A percentile compares a stretch with the other conserved stretches of the same genome.
These are phyloP conservation scores for Cyclura pinguis DNA, from an alignment of 2,797 vertebrate genomes.

Conservation along the genomic window DNA sequence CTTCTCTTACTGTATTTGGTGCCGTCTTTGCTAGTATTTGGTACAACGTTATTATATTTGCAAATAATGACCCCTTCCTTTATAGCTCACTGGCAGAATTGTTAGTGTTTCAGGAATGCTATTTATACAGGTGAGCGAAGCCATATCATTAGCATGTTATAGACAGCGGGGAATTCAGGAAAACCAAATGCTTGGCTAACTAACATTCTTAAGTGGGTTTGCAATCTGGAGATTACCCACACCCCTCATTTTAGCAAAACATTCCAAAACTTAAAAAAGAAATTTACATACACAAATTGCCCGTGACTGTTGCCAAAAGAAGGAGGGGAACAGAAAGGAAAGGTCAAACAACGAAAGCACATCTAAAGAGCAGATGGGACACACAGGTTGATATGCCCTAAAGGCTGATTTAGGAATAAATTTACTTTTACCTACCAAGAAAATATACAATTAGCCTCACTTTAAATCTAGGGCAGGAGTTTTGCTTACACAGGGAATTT, in stretches of 20 bases:
- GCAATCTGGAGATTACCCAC: not conserved
- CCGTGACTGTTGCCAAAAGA: not conserved
- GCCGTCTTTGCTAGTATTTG: too few species aligned
- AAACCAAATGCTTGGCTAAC: not conserved
- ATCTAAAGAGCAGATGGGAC: conserved; percentile 15
- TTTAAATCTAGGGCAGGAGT: not conserved
- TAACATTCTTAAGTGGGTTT: not conserved
- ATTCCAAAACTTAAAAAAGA: not conserved
- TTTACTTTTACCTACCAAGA: not conserved
- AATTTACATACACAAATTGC: conserved; percentile 15
- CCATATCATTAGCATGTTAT: not conserved
- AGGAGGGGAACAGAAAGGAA: not conserved
- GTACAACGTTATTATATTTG: too few species aligned
- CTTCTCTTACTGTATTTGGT: too few species aligned
- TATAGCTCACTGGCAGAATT: too few species aligned
- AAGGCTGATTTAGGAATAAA: not conserved
- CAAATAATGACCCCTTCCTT: too few species aligned
- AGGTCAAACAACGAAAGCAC: not conserved
- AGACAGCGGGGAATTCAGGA: not conserved
- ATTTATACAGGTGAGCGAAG: not conserved
- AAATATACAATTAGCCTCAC: not conserved
- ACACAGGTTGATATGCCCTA: not conserved
- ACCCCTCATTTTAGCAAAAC: not conserved
- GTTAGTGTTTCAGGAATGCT: too few species aligned
- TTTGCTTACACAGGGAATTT: not conserved